phyloP scores from a whole-genome alignment of 2,797 vertebrate species.

The Bucorvus abyssinicus region DNA sequence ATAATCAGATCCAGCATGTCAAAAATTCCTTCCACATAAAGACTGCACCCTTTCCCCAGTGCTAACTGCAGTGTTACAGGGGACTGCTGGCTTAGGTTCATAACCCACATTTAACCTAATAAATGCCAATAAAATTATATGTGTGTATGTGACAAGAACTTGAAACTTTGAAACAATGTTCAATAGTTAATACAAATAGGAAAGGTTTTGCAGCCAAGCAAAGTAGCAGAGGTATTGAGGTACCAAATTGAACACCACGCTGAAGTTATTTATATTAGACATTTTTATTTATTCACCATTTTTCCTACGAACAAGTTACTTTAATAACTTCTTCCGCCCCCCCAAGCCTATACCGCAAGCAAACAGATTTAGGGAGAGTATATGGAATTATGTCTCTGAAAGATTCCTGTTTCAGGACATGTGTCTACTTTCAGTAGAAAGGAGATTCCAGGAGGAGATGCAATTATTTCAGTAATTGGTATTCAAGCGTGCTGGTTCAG shows the following conservation, averaged over 20 bases:
- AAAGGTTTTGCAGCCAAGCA: background rate
- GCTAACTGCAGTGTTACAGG: background rate
- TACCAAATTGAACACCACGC: background rate
- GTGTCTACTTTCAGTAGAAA: slow-evolving; percentile 31
- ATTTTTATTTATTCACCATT: slow-evolving; percentile 5
- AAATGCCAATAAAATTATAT: background rate
- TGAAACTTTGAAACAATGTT: background rate
- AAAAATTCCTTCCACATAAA: background rate
- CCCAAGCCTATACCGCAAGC: background rate
- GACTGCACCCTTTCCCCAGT: background rate
- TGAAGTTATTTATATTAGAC: background rate
- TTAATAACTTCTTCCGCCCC: background rate
- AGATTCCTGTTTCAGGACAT: slow-evolving; percentile 33
- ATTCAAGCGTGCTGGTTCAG: slow-evolving; percentile 49
- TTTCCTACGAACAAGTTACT: background rate
- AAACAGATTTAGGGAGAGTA: background rate
- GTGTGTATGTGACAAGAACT: background rate
- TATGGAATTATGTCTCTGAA: slow-evolving; percentile 10
- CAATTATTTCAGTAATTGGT: slow-evolving; percentile 48
- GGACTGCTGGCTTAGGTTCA: background rate
- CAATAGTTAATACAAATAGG: background rate
- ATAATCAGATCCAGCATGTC: background rate
- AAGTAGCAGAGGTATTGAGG: background rate
- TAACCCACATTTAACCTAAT: background rate
- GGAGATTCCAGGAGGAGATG: slow-evolving; percentile 36